Base-by-base conservation (phyloP, 2,113 vertebrate species). In the Cariama cristata region DNA sequence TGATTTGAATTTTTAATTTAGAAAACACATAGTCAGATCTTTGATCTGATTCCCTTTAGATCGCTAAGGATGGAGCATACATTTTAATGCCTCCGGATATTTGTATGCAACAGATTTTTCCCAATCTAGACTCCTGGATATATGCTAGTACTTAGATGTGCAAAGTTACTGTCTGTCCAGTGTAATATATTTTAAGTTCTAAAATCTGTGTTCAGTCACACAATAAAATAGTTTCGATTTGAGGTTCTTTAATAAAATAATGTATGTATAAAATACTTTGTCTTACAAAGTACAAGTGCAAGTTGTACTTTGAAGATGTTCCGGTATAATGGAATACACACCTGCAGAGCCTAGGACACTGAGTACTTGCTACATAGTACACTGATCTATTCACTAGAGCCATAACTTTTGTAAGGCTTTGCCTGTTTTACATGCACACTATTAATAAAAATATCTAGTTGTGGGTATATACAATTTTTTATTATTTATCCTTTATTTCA, bases 1-100 rank as follows among this genome's bases (percentile, higher is more conserved):
- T 66, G 88, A 96, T 97, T 94, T 86, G 93, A 86, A 97, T 97
- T 97, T 97, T 98, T 98, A 97, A 98, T 98, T 97, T 88, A 80
- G 76, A 90, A 96, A 97, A 95, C 85, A 86, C 87, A 53, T 91
- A 93, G 73, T 85, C 74, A 64, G 92, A 58, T 88, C 69, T 92
- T 89, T 38, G 75, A 96, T 97, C 93, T 74, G 82, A 92, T 96
- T 98, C 96, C 93, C 91, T 89, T 93, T 96, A 66, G 98, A 91
- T 97, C 4, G 3, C 33, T 80, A 91, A 82, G 86, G 55, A 75
- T 74, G 91, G 32, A 50, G 11, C 89, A 23, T 79, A 64, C 80
- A 93, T 97, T 96, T 96, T 93, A 95, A 95, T 88, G 66, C 60
- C 89, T 77, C 64, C 21, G 33, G 56, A 68, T 95, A 67, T 91